A percentile compares a stretch with the other conserved stretches of the same genome.
phyloP scores from a whole-genome alignment of 2,797 vertebrate genomes.

The Hozukius guyotensis region DNA sequence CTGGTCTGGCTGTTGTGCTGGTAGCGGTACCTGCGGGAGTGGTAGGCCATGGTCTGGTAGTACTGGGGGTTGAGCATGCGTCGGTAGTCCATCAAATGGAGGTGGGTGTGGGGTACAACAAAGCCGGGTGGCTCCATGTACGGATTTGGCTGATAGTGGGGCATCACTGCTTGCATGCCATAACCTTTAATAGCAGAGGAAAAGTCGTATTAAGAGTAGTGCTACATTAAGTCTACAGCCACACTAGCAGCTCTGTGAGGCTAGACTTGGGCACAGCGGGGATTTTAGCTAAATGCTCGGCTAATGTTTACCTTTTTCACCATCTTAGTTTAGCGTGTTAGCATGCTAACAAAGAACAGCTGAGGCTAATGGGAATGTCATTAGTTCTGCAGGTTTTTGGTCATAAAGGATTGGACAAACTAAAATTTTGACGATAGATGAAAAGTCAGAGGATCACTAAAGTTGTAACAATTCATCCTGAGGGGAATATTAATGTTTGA shows the following conservation, averaged over 20 bases:
- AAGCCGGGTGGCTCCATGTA: conserved; percentile 82
- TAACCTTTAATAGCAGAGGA: conserved; percentile 65
- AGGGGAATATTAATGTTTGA: too few relatives aligned
- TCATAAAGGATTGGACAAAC: too few relatives aligned
- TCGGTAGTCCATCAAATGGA: conserved; percentile 84
- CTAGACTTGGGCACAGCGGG: too few relatives aligned
- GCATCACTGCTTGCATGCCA: conserved; percentile 73
- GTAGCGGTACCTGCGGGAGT: conserved; percentile 77
- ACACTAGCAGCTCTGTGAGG: not conserved
- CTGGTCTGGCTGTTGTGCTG: conserved; percentile 68
- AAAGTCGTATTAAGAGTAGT: not conserved
- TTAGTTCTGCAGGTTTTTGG: too few relatives aligned
- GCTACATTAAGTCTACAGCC: not conserved
- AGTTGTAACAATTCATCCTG: too few relatives aligned
- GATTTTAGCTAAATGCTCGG: too few relatives aligned
- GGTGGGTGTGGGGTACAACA: conserved; percentile 79
- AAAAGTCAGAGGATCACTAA: too few relatives aligned
- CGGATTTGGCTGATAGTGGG: conserved; percentile 69
- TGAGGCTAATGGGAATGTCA: too few relatives aligned
- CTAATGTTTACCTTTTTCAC: not conserved
- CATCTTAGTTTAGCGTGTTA: not conserved
- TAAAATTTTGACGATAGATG: too few relatives aligned
- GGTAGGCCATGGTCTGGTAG: conserved; percentile 82
- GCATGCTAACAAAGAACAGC: too few relatives aligned
- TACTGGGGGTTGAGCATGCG: conserved; percentile 79